Conservation (phyloP, 2,888 invertebrate species). For the Oscheius sp. region DNA sequence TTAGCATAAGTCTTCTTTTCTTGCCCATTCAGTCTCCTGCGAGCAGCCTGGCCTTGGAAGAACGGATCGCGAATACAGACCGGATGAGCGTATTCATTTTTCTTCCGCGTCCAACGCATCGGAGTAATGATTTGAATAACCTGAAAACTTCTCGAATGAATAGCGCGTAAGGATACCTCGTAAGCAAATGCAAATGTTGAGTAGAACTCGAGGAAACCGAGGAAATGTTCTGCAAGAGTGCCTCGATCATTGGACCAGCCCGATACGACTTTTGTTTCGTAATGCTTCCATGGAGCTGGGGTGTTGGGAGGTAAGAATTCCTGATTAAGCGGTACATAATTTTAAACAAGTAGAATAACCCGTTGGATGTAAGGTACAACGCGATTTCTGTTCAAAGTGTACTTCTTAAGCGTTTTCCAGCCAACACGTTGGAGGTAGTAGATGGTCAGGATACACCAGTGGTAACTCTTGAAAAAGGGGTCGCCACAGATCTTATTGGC, state of each 20-base stretch:
- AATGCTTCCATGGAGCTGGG: not conserved
- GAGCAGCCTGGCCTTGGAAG: not conserved
- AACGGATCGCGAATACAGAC: not conserved
- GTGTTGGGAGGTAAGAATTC: not conserved
- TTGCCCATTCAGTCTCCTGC: not conserved
- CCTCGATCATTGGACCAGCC: not conserved
- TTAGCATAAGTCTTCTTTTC: not conserved
- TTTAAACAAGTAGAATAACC: not conserved
- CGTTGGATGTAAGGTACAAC: slow-evolving; percentile 12
- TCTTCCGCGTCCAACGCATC: not conserved
- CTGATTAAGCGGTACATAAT: not conserved
- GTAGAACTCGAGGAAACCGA: slow-evolving; percentile 6
- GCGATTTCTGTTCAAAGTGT: not conserved
- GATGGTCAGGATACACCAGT: not conserved
- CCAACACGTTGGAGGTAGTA: not conserved
- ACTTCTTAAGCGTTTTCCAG: not conserved
- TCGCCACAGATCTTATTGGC: not conserved
- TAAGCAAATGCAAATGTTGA: not conserved
- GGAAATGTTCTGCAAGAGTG: not conserved
- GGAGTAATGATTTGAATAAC: slow-evolving; percentile 1
- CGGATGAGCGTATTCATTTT: not conserved
- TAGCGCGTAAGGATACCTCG: not conserved
- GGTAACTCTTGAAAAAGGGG: not conserved
- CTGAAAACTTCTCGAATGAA: not conserved
- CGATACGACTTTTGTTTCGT: not conserved